A percentile compares a stretch with the other conserved stretches of the same genome.
Evolutionary conservation across 2,113 vertebrate genomes (phyloP).

Genomic region (Zosterops japonicus): DNA sequence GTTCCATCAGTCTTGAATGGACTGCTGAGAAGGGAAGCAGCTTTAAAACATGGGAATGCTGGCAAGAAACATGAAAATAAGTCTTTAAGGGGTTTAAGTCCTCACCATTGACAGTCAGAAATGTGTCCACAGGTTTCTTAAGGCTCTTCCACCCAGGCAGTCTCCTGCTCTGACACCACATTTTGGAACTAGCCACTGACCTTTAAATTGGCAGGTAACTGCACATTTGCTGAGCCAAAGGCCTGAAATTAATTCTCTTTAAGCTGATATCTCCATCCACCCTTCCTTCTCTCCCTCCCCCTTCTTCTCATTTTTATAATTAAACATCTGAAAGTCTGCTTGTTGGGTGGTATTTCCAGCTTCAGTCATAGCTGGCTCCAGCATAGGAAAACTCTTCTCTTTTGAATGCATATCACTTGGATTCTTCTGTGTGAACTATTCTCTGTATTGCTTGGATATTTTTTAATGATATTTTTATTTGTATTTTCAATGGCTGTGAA

Average conservation of each 20-base stretch:
- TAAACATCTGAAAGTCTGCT: slow-evolving; percentile 48
- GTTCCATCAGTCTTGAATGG: not conserved
- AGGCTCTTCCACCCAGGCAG: not conserved
- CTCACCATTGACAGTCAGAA: not conserved
- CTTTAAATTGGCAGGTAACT: not conserved
- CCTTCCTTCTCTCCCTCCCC: not conserved
- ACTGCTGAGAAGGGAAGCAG: not conserved
- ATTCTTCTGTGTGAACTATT: slow-evolving; percentile 15
- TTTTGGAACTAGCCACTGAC: not conserved
- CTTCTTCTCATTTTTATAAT: slow-evolving; percentile 30
- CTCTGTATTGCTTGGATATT: slow-evolving; percentile 18
- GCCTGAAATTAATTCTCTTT: not conserved
- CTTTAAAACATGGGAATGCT: not conserved
- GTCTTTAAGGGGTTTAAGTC: not conserved
- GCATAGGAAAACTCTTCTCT: slow-evolving; percentile 51
- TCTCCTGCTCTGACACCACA: not conserved
- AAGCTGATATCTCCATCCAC: not conserved
- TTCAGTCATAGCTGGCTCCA: slow-evolving; percentile 55
- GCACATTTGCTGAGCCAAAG: not conserved
- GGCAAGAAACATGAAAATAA: not conserved
- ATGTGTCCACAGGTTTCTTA: not conserved
- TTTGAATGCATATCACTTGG: slow-evolving; percentile 10
- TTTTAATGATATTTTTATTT: slow-evolving; percentile 46
- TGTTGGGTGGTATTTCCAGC: slow-evolving; percentile 59
- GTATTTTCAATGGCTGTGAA: slow-evolving; percentile 36